phyloP scores from a whole-genome alignment of 2,888 invertebrate species.

The Acrobasis consociella region DNA sequence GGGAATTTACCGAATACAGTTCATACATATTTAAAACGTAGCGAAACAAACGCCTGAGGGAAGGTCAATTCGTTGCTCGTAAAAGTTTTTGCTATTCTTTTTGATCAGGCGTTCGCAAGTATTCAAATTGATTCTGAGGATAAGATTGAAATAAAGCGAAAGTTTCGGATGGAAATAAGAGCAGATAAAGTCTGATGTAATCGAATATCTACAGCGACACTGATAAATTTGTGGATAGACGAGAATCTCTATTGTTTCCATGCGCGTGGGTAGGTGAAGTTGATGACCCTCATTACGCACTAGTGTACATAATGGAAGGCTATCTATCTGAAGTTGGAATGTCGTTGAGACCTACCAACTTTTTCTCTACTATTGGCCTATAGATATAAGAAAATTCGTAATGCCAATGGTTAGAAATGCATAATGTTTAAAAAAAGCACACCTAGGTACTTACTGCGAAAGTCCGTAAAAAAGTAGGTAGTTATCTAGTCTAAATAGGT shows the following conservation, averaged over 20 bases:
- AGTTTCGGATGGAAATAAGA: background rate
- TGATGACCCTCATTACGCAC: slow-evolving; percentile 1
- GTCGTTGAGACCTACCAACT: background rate
- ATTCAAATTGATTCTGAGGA: background rate
- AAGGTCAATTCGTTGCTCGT: slow-evolving; percentile 5
- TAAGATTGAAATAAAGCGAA: background rate
- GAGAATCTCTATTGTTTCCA: background rate
- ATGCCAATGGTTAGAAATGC: too few relatives aligned
- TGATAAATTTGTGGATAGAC: background rate
- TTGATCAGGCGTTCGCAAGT: background rate
- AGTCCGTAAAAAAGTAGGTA: too few relatives aligned
- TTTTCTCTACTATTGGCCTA: background rate
- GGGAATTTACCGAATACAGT: background rate
- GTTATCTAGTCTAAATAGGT: too few relatives aligned
- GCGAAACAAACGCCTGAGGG: slow-evolving; percentile 4
- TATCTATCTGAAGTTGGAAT: background rate
- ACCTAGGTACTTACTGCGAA: too few relatives aligned
- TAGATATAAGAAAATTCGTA: too few relatives aligned
- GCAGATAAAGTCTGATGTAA: slow-evolving; percentile 4
- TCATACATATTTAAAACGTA: slow-evolving; percentile 8
- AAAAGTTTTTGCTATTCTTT: slow-evolving; percentile 13
- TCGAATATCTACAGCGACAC: background rate
- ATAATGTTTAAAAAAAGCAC: too few relatives aligned
- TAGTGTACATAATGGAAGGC: background rate
- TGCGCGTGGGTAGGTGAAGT: background rate